Conservation (phyloP, 1,140 invertebrate species). For the Apis dorsata region DNA sequence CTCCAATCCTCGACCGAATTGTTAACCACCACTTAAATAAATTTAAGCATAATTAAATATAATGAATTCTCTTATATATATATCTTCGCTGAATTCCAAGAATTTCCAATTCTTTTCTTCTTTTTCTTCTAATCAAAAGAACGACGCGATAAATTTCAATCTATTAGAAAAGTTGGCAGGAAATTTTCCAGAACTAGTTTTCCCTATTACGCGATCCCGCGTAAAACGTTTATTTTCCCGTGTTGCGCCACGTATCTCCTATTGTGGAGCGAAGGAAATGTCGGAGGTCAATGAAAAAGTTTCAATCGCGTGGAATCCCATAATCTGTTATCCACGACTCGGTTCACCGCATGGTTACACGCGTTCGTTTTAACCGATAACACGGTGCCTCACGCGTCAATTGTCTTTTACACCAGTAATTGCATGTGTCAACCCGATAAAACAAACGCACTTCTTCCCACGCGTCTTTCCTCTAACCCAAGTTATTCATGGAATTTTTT, state of each 20-base stretch:
- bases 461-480: neutral
- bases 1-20: too few species aligned
- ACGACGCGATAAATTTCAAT: neutral
- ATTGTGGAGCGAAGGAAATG: neutral
- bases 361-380: neutral
- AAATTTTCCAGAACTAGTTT: neutral
- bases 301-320: neutral
- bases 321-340: neutral
- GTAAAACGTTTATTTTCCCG: neutral
- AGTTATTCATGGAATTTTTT: neutral
- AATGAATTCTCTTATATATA: too few species aligned
- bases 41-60: too few species aligned
- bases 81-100: neutral
- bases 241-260: too few species aligned
- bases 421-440: slow-evolving; percentile 1
- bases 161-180: neutral
- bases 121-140: too few species aligned
- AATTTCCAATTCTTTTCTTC: neutral
- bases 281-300: slow-evolving; percentile 27
- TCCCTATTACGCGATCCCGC: too few species aligned
- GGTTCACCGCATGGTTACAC: neutral
- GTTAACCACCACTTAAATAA: too few species aligned
- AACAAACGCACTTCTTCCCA: slow-evolving; percentile 15
- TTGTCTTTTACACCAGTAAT: slow-evolving; percentile 1
- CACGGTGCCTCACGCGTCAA: neutral